Evolutionary conservation across 2,888 invertebrate genomes (phyloP), one percentile per base, ranked within the genome.

Genomic region (Teleogryllus oceanicus): DNA sequence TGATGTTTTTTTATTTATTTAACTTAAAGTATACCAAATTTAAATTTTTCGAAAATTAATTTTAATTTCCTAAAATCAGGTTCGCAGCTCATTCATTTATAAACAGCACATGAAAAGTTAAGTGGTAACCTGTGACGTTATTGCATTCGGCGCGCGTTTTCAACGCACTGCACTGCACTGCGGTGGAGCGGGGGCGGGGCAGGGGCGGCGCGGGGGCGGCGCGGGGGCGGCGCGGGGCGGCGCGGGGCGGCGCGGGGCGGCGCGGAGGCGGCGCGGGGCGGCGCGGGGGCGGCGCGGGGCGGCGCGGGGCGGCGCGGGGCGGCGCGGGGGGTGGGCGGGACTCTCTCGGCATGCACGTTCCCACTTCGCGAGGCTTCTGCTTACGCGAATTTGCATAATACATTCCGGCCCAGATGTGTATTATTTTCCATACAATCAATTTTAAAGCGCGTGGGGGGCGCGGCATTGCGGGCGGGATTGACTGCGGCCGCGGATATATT

Each of bases 391-490:
- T 80, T 80, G 80, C 80, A 80, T 80, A 79, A 80, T 78, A 78
- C 77, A 80, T 80, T 80, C 79, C 75, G 79, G 79, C 49, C 74
- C 80, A 80, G 80, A 80, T 80, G 80, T 80, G 78, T 80, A 80
- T 80, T 80, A 80, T 80, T 80, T 80, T 80, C 80, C 80, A 80
- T 80, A 80, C 80, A 80, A 80, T 80, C 80, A 80, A 78, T 80
- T 80, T 80, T 75, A 80, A 80, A 78, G 74, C 74, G 74, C 78
- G 49, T 49, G 62, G 74, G 37, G 49, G 49, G 18, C 11, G 49
- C 21, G 24, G 10, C 76, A n/a, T 12, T 12, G 49, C 49, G 77
- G 77, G 50, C 77, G 77, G 49, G 50, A 77, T 50, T 50, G 62
- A 77, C n/a, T 13, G 50, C 49, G 18, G 8, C 13, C 50, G 20